Conservation (phyloP, 2,888 invertebrate genomes). For the Tenthredo livida region DNA sequence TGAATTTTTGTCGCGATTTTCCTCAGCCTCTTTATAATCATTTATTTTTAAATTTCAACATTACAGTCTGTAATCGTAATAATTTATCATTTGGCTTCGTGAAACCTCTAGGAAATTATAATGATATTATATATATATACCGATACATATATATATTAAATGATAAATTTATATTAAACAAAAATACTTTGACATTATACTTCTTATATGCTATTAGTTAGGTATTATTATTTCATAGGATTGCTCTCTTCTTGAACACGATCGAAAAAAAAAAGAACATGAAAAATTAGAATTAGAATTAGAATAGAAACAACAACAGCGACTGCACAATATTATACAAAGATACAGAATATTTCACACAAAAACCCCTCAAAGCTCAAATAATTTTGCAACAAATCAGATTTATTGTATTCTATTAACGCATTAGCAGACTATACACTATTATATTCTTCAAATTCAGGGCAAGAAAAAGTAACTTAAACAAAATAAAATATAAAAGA, state of each 20-base stretch:
- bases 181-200: slow-evolving; percentile 34
- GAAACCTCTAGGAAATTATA: slow-evolving; percentile 45
- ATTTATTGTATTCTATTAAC: background rate
- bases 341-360: slow-evolving; percentile 30
- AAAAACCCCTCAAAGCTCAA: background rate
- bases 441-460: background rate
- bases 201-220: slow-evolving; percentile 37
- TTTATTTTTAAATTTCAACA: slow-evolving; percentile 12
- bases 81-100: slow-evolving; percentile 47
- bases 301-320: slow-evolving; percentile 38
- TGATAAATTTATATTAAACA: slow-evolving; percentile 28
- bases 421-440: slow-evolving; percentile 22
- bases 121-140: slow-evolving; percentile 11
- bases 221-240: slow-evolving; percentile 45
- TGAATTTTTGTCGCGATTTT: background rate
- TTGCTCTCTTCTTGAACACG: slow-evolving; percentile 42
- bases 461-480: background rate
- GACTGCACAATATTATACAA: slow-evolving; percentile 37
- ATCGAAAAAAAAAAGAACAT: background rate
- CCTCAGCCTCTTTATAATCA: slow-evolving; percentile 26
- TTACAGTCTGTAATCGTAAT: slow-evolving; percentile 47
- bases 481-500: background rate
- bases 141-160: background rate
- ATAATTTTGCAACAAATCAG: background rate
- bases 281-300: background rate